These are phyloP conservation scores for Camarhynchus parvulus DNA, from an alignment of 2,113 vertebrate genomes.

Conservation along the genomic window DNA sequence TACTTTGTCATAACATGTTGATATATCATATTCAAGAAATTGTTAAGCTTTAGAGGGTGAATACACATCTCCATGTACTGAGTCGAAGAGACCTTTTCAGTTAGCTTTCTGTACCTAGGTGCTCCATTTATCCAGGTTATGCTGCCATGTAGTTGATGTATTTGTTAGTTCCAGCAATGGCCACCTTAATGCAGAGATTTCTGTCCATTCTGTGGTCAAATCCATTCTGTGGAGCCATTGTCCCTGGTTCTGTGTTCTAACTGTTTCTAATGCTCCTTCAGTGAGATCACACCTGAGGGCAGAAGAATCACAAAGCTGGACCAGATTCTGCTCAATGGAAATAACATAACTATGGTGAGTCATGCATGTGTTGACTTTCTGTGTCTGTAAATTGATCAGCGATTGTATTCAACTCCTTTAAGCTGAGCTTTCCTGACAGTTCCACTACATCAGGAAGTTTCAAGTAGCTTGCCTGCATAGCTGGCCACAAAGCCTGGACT, in stretches of 20 bases:
- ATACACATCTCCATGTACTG: not conserved
- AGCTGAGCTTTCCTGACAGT: not conserved
- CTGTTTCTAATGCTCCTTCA: constrained; percentile 57
- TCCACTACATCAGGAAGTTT: not conserved
- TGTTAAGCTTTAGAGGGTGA: not conserved
- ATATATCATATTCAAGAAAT: not conserved
- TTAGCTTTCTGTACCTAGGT: not conserved
- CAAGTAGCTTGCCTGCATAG: not conserved
- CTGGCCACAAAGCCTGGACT: not conserved
- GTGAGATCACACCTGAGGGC: constrained; percentile 96
- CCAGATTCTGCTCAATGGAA: constrained; percentile 97
- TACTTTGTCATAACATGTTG: not conserved
- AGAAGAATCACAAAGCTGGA: constrained; percentile 96
- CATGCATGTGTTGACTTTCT: not conserved
- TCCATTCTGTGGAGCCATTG: not conserved
- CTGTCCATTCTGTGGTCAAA: not conserved
- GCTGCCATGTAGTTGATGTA: not conserved
- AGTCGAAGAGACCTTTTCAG: not conserved
- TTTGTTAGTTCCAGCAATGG: not conserved
- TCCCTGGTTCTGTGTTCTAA: not conserved
- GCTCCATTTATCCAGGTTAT: not conserved
- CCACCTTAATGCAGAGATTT: not conserved
- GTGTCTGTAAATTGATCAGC: accelerated
- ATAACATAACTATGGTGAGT: constrained; percentile 97
- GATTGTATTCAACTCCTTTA: not conserved